Evolutionary conservation across 2,113 vertebrate species (phyloP).

Genomic region (Arothron firmamentum): DNA sequence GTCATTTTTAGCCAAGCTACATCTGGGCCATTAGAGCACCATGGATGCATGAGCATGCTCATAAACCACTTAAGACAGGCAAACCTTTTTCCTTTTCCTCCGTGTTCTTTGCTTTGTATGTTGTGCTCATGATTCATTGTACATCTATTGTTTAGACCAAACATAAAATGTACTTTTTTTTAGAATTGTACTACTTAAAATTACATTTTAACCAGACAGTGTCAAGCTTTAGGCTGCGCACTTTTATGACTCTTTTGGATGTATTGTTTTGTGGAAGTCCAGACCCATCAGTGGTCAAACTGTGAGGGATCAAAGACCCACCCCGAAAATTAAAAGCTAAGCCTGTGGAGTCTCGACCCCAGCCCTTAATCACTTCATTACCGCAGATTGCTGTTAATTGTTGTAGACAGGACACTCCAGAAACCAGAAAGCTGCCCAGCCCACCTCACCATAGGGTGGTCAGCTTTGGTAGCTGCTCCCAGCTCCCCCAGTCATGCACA

Average conservation of each 20-base stretch:
- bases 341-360: slow-evolving; percentile 47
- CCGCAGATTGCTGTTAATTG: slow-evolving; percentile 62
- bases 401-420: slow-evolving; percentile 44
- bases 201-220: slow-evolving; percentile 15
- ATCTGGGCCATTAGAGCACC: too few species aligned
- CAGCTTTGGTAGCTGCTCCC: slow-evolving; percentile 25
- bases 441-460: slow-evolving; percentile 38
- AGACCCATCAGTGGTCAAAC: slow-evolving; percentile 44
- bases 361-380: slow-evolving; percentile 66
- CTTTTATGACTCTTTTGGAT: slow-evolving; percentile 9
- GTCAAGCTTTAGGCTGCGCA: slow-evolving; percentile 20
- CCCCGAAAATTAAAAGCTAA: slow-evolving; percentile 56
- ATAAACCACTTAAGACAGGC: too few species aligned
- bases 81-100: too few species aligned
- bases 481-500: slow-evolving; percentile 8
- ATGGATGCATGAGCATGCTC: too few species aligned
- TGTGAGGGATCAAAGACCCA: slow-evolving; percentile 54
- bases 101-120: too few species aligned
- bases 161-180: too few species aligned
- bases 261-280: slow-evolving; percentile 8
- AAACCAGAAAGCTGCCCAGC: slow-evolving; percentile 27
- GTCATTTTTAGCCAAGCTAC: too few species aligned
- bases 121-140: too few species aligned
- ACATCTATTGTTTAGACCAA: too few species aligned
- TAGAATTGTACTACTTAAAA: neutral